Conservation (phyloP, 1,140 invertebrate genomes). For the Neotoxoptera formosana region DNA sequence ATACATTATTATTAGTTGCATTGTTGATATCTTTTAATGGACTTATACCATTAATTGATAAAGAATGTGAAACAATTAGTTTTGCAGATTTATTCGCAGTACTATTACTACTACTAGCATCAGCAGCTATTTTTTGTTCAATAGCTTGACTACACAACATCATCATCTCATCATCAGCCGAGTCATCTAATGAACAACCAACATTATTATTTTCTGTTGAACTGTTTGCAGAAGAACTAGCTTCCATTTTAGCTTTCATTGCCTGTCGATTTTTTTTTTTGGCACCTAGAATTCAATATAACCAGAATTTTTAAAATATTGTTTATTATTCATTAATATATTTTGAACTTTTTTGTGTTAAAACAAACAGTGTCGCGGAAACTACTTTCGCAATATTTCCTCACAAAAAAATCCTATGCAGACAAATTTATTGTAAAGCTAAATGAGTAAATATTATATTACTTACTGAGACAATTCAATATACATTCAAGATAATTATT, state of each 20-base stretch:
- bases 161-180: slow-evolving; percentile 37
- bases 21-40: not conserved
- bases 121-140: slow-evolving; percentile 8
- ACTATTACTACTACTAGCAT: not conserved
- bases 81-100: not conserved
- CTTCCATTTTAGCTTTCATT: not conserved
- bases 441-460: not conserved
- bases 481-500: slow-evolving; percentile 44
- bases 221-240: not conserved
- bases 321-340: not conserved
- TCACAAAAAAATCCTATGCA: not conserved
- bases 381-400: too few species aligned
- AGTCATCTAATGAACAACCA: not conserved
- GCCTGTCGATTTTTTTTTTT: slow-evolving; percentile 24
- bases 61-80: not conserved
- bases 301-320: not conserved
- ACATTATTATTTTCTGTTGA: slow-evolving; percentile 25
- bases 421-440: not conserved
- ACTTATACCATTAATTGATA: slow-evolving; percentile 18
- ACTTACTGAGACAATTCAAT: slow-evolving; percentile 47
- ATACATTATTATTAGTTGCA: slow-evolving; percentile 3
- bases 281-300: not conserved
- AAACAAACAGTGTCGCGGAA: too few species aligned
- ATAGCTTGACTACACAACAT: slow-evolving; percentile 43
- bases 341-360: not conserved